Conservation (phyloP, 2,797 vertebrate genomes). For the Myotis daubentonii region DNA sequence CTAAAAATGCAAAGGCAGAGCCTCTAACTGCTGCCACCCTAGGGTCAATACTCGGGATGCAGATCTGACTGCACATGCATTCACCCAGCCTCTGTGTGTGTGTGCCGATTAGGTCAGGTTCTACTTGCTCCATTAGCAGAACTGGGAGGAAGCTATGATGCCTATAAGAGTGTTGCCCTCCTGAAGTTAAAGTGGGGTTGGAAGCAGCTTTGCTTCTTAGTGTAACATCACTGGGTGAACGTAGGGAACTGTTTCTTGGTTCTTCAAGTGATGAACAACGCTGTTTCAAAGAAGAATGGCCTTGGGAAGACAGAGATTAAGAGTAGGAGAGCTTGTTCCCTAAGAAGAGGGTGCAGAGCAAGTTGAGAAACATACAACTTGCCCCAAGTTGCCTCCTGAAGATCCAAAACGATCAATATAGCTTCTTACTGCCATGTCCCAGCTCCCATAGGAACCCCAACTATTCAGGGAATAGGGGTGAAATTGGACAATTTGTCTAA, state of each 20-base stretch:
- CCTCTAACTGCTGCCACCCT: too few species aligned
- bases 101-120: not conserved
- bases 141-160: not conserved
- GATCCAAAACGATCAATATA: not conserved
- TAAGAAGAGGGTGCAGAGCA: not conserved
- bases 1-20: not conserved
- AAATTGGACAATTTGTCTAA: constrained; percentile 63
- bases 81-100: not conserved
- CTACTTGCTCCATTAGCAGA: not conserved
- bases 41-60: not conserved
- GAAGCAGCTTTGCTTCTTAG: not conserved
- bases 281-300: not conserved
- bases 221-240: not conserved
- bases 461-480: constrained; percentile 20
- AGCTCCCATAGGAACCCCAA: not conserved
- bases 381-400: not conserved
- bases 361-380: not conserved
- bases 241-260: not conserved
- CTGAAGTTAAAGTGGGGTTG: not conserved
- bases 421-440: not conserved
- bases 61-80: not conserved
- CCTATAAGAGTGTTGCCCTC: not conserved
- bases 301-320: not conserved
- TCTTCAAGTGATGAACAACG: not conserved
- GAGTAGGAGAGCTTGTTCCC: not conserved